These are phyloP conservation scores for Calliphora vicina DNA, from an alignment of 1,140 invertebrate genomes.

Conservation along the genomic window DNA sequence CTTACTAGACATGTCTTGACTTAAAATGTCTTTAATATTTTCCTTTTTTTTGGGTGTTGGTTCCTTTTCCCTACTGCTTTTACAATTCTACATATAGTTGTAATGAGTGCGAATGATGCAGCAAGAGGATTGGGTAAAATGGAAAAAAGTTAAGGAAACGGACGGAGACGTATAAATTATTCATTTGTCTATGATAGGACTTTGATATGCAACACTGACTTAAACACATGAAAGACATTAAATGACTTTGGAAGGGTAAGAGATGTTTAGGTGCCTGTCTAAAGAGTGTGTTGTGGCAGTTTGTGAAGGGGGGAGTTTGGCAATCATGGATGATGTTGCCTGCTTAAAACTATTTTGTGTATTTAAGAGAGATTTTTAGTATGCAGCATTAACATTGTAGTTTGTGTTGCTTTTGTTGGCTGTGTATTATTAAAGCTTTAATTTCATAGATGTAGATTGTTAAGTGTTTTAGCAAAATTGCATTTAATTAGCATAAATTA, in stretches of 20 bases:
- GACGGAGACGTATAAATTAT: neutral
- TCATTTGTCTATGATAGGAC: conserved; percentile 16
- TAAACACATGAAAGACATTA: conserved; percentile 5
- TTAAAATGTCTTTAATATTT: neutral
- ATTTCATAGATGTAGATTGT: neutral
- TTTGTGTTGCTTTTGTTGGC: neutral
- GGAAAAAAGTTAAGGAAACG: neutral
- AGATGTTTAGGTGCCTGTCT: too few relatives aligned
- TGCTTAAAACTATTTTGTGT: neutral
- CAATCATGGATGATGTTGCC: neutral
- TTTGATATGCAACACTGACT: conserved; percentile 13
- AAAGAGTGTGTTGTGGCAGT: too few relatives aligned
- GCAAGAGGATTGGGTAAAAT: too few relatives aligned
- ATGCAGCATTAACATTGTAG: neutral
- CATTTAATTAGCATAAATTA: conserved; percentile 17
- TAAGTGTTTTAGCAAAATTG: neutral
- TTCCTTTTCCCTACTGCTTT: neutral
- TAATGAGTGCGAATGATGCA: neutral
- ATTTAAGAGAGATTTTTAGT: neutral
- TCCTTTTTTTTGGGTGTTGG: neutral
- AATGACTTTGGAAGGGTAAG: neutral
- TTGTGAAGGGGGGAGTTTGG: neutral
- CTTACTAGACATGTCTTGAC: conserved; percentile 8
- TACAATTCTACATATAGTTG: neutral
- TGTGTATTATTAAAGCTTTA: neutral